phyloP scores from a whole-genome alignment of 2,888 invertebrate genomes.

The Serripes groenlandicus region DNA sequence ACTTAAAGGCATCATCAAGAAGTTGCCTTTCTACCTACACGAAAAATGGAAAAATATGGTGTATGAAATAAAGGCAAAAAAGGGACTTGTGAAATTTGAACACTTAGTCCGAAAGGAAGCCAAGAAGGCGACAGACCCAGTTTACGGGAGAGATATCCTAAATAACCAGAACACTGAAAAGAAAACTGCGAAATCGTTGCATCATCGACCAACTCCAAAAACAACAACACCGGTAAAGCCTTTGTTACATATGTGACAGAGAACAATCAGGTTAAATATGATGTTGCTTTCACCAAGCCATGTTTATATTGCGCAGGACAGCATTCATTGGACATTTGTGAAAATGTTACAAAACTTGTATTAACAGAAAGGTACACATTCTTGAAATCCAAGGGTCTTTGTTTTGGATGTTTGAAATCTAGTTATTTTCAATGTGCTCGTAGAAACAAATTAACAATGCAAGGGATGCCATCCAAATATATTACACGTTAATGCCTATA shows the following conservation, averaged over 20 bases:
- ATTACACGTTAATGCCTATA: no score
- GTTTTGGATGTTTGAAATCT: conserved; percentile 16
- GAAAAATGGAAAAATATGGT: conserved; percentile 5
- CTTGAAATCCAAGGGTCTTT: conserved; percentile 33
- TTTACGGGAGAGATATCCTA: not conserved
- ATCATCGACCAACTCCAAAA: not conserved
- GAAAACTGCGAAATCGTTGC: not conserved
- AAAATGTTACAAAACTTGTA: not conserved
- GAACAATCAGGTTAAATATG: not conserved
- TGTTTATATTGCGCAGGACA: not conserved
- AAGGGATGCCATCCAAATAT: no score
- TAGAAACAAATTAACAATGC: conserved; percentile 1
- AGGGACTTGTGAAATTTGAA: not conserved
- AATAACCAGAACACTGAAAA: not conserved
- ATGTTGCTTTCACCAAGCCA: not conserved
- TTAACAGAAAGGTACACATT: conserved; percentile 36
- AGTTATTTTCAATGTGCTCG: not conserved
- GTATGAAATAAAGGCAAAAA: not conserved
- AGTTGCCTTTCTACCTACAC: not conserved
- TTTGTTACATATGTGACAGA: not conserved
- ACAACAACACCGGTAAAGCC: not conserved
- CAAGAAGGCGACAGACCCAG: not conserved
- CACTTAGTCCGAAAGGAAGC: not conserved
- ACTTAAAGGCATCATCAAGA: not conserved
- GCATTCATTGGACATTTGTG: not conserved